Evolutionary conservation across 2,113 vertebrate genomes (phyloP), one percentile per base, ranked within the genome.

Genomic region (Leptobrachium leishanense): DNA sequence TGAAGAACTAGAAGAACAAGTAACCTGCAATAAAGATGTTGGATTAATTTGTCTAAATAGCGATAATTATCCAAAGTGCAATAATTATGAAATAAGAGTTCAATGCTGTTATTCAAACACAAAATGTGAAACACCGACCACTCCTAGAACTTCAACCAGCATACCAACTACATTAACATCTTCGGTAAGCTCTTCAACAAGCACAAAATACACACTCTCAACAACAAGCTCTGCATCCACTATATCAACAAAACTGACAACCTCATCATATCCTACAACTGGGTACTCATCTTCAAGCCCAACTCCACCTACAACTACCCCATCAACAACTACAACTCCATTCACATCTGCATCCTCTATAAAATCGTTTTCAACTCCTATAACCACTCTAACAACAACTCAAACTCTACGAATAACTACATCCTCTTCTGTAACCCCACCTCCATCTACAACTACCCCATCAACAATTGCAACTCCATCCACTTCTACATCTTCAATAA

Each of bases 21-120:
- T 92, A 62, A 81, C 88, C 77, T 93, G 92, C 62, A 92, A 75
- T 81, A 85, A 62, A 39, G 12, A 3, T 0, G 2, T 2, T 5
- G 92, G 92, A 0, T 84, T 94, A 40, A 10, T 43, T 74, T 93
- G 92, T 44, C 81, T 85, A 70, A 93, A 94, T 76, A 85, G 75
- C 0, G 66, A 44, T 5, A 72, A 69, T 4, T 20, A 10, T 44
- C 31, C 1, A 57, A 11, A 43, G 0, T 79, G 77, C 8, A 57
- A 74, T 11, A 67, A 74, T 66, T 79, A 79, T 44, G 2, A 79
- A 46, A 79, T 79, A 11, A 55, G 57, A n/a, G 13, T 79, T 41
- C 13, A 59, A 72, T 79, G 76, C n/a, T 79, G 76, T 54, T 64
- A 43, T 20, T 0, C 75, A 70, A 44, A 40, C 5, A 15, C 2